Base-by-base conservation (phyloP, 1,140 invertebrate species). In the Melipona quadrifasciata region DNA sequence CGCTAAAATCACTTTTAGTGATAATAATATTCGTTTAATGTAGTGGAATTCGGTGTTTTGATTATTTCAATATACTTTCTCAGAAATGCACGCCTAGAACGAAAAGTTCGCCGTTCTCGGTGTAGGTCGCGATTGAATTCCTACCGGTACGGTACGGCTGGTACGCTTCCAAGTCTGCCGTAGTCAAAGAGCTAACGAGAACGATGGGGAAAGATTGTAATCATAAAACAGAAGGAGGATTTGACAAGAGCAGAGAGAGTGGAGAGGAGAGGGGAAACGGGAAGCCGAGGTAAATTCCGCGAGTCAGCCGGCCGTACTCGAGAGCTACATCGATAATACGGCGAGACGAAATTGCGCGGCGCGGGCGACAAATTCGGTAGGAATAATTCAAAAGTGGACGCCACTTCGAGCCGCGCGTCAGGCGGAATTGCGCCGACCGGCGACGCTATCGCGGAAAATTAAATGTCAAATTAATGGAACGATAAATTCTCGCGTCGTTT, bases 381-480 rank as follows among this genome's bases (percentile, higher is more conserved):
- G 87, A 88, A 86, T 88, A 89, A 89, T 89, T 89, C 61, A 65
- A 68, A 67, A 81, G 74, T 61, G 73, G 86, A 78, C 73, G 86
- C 75, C 74, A 71, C 78, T 55, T 74, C 39, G 39, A 39, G 24
- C 27, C 64, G 70, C 64, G 68, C 68, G 72, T 85, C 77, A 81
- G 31, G n/a, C 31, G 73, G 74, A 81, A 85, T 87, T 70, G 67
- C 64, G 82, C 72, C 39, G 65, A 39, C 24, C 47, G 55, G 31
- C 70, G 86, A 65, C 64, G 86, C 75, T 77, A 87, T 87, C 78
- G 82, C 71, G 79, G 86, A 82, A 88, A 88, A 89, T 88, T 88
- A 88, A 89, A 89, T 88, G 87, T 89, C 87, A 86, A 89, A 89
- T 88, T 88, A 89, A 89, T 82, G 83, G 83, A 72, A 82, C 86